Conservation (phyloP, 2,113 vertebrate genomes). For the Isurus oxyrinchus region DNA sequence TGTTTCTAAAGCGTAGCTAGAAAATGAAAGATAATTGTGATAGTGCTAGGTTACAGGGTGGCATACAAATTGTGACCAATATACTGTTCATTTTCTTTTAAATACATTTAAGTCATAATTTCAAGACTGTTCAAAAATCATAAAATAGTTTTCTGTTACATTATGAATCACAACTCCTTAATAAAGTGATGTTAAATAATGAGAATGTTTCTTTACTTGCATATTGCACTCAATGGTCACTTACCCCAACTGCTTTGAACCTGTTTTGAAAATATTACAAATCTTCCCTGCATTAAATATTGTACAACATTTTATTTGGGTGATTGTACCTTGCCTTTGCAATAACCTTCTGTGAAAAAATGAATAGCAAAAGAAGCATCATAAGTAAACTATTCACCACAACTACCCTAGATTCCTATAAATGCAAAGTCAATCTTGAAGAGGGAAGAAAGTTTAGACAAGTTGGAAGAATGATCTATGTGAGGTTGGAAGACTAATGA, state of each 20-base stretch:
- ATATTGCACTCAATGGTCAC: neutral
- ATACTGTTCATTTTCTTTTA: conserved; percentile 23
- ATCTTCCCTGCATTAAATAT: neutral
- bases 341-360: neutral
- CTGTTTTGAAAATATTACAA: neutral
- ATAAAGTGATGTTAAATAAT: conserved; percentile 32
- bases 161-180: conserved; percentile 24
- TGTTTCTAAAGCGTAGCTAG: conserved; percentile 32
- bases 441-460: neutral
- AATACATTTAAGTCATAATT: neutral
- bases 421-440: neutral
- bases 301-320: neutral
- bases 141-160: neutral
- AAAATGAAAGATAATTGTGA: conserved; percentile 20
- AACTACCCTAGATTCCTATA: neutral
- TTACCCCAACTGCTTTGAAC: neutral
- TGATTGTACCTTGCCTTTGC: neutral
- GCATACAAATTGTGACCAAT: conserved; percentile 30
- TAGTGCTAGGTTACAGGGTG: conserved; percentile 20
- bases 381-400: neutral
- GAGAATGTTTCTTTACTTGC: neutral
- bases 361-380: neutral
- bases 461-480: neutral
- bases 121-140: conserved; percentile 4
- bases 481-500: neutral